These are phyloP conservation scores for Epizoanthus illoricatus DNA, from an alignment of 92 coral and sea anemone genomes.

Conservation along the genomic window DNA sequence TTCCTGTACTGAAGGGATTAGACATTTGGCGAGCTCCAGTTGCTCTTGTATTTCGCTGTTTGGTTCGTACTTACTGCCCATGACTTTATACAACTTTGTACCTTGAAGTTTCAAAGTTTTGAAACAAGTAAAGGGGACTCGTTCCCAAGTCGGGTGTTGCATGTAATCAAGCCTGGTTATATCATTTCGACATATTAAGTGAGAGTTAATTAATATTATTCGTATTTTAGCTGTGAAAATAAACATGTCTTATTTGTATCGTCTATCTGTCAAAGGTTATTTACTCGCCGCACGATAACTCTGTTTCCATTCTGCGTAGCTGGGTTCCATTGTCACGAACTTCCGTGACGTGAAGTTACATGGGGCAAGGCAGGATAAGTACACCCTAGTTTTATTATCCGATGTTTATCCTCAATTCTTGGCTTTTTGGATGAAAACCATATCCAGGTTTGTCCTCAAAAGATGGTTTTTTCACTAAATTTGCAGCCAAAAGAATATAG, in stretches of 20 bases:
- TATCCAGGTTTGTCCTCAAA: too few relatives aligned
- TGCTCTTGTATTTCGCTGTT: conserved; percentile 19
- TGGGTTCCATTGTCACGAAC: too few relatives aligned
- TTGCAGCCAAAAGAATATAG: too few relatives aligned
- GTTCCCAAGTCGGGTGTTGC: background rate
- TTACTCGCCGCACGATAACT: too few relatives aligned
- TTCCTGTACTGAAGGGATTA: conserved; percentile 19
- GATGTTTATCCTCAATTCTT: too few relatives aligned
- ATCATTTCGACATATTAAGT: background rate
- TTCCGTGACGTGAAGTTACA: too few relatives aligned
- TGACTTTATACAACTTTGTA: background rate
- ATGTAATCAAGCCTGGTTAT: background rate
- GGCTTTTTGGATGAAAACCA: too few relatives aligned
- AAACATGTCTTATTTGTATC: conserved; percentile 24
- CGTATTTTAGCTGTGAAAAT: conserved; percentile 20
- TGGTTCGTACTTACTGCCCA: conserved; percentile 17
- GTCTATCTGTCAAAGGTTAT: conserved; percentile 27
- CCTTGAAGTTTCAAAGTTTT: too few relatives aligned
- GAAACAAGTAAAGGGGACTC: background rate
- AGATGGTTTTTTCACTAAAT: too few relatives aligned
- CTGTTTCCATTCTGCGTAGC: too few relatives aligned
- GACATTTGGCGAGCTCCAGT: conserved; percentile 1
- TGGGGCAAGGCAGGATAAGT: too few relatives aligned
- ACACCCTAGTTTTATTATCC: too few relatives aligned
- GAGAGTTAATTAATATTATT: conserved; percentile 8